Conservation (phyloP, 1,140 invertebrate species). For the Uloborus diversus region DNA sequence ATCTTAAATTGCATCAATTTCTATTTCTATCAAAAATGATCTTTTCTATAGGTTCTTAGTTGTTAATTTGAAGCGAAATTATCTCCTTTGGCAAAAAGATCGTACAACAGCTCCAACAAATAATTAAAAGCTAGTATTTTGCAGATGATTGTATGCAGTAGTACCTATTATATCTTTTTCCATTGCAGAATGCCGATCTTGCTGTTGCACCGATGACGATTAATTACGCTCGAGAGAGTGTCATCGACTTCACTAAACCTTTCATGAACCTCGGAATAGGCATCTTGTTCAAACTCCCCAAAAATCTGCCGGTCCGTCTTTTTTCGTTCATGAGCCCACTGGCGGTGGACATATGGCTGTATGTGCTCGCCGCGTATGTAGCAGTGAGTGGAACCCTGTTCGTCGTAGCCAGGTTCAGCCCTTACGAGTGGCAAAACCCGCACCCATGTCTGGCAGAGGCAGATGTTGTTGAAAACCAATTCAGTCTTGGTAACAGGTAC, state of each 20-base stretch:
- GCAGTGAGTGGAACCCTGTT: conserved; percentile 77
- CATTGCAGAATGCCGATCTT: conserved; percentile 83
- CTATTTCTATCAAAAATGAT: too few relatives aligned
- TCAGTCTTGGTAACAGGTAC: conserved; percentile 65
- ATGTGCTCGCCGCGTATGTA: conserved; percentile 70
- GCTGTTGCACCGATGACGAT: conserved; percentile 94
- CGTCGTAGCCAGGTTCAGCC: conserved; percentile 77
- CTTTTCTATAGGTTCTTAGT: too few relatives aligned
- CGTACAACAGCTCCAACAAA: too few relatives aligned
- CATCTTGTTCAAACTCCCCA: conserved; percentile 79
- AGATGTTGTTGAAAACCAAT: conserved; percentile 73
- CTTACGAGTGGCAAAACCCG: conserved; percentile 72
- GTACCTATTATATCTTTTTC: not conserved
- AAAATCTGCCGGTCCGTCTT: conserved; percentile 67
- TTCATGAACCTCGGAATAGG: conserved; percentile 90
- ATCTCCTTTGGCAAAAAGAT: too few relatives aligned
- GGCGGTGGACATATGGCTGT: conserved; percentile 72
- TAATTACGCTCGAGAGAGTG: conserved; percentile 90
- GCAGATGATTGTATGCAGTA: too few relatives aligned
- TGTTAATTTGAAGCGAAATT: too few relatives aligned
- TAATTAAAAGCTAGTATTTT: too few relatives aligned
- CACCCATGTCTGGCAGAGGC: conserved; percentile 71
- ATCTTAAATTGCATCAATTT: too few relatives aligned
- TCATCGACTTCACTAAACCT: conserved; percentile 93
- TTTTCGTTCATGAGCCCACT: conserved; percentile 73